Conservation (phyloP, 2,888 invertebrate genomes). For the Pachliopta kotzebuea region DNA sequence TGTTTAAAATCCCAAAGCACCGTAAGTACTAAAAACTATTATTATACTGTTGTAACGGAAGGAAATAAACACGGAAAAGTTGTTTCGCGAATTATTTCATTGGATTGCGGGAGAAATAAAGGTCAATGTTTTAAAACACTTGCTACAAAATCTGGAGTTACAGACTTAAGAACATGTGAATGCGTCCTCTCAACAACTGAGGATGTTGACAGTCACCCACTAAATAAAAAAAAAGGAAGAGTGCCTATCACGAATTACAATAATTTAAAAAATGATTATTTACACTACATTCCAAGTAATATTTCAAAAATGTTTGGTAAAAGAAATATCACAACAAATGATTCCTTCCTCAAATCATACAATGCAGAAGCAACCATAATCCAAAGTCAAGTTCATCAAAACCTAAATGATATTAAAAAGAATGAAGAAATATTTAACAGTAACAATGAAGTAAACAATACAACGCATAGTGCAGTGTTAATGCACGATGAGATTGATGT, state of each 20-base stretch:
- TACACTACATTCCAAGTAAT: not conserved
- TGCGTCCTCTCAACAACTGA: not conserved
- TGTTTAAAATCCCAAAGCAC: constrained; percentile 27
- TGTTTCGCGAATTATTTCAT: not conserved
- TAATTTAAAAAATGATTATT: not conserved
- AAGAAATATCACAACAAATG: not conserved
- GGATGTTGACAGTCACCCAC: not conserved
- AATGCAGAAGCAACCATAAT: not conserved
- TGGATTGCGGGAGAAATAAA: constrained; percentile 6
- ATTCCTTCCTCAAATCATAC: constrained; percentile 1
- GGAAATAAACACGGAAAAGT: constrained; percentile 1
- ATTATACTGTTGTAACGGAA: constrained; percentile 5
- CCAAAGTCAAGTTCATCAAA: not conserved
- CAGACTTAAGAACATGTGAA: constrained; percentile 8
- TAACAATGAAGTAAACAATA: not conserved
- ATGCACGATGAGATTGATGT: constrained; percentile 4
- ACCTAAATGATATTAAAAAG: not conserved
- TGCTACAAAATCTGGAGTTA: constrained; percentile 26
- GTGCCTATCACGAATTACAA: not conserved
- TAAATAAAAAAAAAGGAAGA: not conserved
- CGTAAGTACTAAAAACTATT: constrained; percentile 26
- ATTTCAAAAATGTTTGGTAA: not conserved
- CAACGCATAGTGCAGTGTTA: not conserved
- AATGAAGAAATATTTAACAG: constrained; percentile 1
- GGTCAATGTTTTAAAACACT: constrained; percentile 29